phyloP scores from a whole-genome alignment of 2,113 vertebrate species.

The Nothoprocta perdicaria region DNA sequence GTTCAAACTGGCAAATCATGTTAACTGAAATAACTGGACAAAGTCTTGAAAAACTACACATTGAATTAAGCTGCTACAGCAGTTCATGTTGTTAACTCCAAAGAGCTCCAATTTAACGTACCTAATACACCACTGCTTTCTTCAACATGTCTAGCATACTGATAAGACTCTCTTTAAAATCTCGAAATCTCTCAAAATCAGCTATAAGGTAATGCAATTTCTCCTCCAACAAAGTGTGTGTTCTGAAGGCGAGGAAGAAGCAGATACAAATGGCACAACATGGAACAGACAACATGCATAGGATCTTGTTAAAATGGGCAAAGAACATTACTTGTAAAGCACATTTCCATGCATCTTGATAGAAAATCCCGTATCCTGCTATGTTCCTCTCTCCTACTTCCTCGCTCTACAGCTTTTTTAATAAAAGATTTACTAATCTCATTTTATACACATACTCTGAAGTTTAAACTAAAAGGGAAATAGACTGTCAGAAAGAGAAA shows the following conservation, averaged over 20 bases:
- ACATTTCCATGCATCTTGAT: not conserved
- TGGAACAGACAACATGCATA: not conserved
- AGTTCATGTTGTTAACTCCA: not conserved
- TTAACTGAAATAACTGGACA: not conserved
- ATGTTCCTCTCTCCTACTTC: not conserved
- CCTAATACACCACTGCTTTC: not conserved
- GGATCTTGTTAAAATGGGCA: not conserved
- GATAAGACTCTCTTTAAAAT: not conserved
- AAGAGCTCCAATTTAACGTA: not conserved
- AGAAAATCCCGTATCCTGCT: not conserved
- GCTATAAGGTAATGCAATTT: not conserved
- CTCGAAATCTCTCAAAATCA: not conserved
- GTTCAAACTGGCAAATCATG: not conserved
- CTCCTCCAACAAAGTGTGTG: not conserved
- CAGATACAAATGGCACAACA: not conserved
- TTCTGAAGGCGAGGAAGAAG: not conserved
- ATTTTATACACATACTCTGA: rapidly evolving
- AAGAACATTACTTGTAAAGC: not conserved
- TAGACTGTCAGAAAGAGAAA: not conserved
- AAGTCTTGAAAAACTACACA: not conserved
- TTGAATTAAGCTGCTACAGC: not conserved
- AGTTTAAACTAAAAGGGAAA: not conserved
- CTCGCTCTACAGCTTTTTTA: not conserved
- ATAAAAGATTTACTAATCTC: not conserved
- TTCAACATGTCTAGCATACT: not conserved